phyloP scores from a whole-genome alignment of 2,888 invertebrate genomes.

The Apotomis turbidana region DNA sequence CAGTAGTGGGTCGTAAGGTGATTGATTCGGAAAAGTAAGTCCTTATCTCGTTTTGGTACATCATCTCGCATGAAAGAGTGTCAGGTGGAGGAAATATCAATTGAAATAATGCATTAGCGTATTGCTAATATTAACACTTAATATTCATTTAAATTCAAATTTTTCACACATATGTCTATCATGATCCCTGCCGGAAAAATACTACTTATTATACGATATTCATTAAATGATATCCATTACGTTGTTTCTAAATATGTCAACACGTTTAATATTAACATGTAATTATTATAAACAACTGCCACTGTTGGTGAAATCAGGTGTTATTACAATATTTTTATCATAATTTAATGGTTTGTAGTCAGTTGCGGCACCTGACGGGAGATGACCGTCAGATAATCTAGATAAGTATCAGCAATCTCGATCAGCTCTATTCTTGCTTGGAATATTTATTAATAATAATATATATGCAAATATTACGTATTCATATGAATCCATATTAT shows the following conservation, averaged over 20 bases:
- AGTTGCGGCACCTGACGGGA: conserved; percentile 6
- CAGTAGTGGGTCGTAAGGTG: too few relatives aligned
- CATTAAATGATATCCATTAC: not conserved
- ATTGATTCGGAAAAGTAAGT: too few relatives aligned
- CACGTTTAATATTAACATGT: not conserved
- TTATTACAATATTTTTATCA: conserved; percentile 29
- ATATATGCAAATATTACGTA: conserved; percentile 1
- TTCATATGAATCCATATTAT: not conserved
- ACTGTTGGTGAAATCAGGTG: conserved; percentile 27
- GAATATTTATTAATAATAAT: not conserved
- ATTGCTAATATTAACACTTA: too few relatives aligned
- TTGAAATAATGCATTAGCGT: not conserved
- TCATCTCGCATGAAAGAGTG: too few relatives aligned
- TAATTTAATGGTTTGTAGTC: conserved; percentile 31
- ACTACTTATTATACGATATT: not conserved
- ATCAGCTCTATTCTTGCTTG: not conserved
- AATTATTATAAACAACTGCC: conserved; percentile 13
- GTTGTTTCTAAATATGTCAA: not conserved
- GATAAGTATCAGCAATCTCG: conserved; percentile 24
- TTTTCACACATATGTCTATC: too few relatives aligned
- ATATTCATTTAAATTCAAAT: too few relatives aligned
- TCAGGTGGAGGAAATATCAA: too few relatives aligned
- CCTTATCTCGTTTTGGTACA: too few relatives aligned
- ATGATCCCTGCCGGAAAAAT: not conserved
- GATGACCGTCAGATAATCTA: conserved; percentile 25